Conservation (phyloP, 2,888 invertebrate species). For the Meta bourneti region DNA sequence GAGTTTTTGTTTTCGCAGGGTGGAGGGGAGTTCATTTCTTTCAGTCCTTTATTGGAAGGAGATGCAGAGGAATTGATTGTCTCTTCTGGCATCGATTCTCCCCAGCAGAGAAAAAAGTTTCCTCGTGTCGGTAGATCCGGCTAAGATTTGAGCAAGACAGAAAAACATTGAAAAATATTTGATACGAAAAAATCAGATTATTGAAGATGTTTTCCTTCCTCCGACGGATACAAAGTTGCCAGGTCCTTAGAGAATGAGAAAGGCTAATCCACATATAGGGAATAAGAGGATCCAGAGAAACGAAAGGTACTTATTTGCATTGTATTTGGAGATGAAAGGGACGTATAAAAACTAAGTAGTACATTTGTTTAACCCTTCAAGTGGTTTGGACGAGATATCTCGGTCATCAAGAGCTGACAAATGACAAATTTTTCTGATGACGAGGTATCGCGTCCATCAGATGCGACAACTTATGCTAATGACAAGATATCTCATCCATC, state of each 20-base stretch:
- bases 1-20: constrained; percentile 49
- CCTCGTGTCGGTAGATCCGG: background rate
- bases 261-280: background rate
- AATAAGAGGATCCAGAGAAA: no score
- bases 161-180: constrained; percentile 13
- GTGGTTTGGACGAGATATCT: no score
- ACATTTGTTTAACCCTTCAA: no score
- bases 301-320: no score
- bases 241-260: background rate
- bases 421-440: no score
- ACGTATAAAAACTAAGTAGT: no score
- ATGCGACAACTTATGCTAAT: no score
- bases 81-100: constrained; percentile 61
- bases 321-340: no score
- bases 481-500: no score
- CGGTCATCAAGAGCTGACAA: no score
- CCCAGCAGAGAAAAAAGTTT: constrained; percentile 20
- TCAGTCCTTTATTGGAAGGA: constrained; percentile 58
- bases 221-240: background rate
- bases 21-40: constrained; percentile 59
- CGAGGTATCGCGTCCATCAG: no score
- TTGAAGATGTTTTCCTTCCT: constrained; percentile 1
- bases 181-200: background rate
- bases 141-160: constrained; percentile 24
- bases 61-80: constrained; percentile 72